Evolutionary conservation across 2,113 vertebrate species (phyloP), one percentile per base, ranked within the genome.

Genomic region (Rhinoderma darwinii): DNA sequence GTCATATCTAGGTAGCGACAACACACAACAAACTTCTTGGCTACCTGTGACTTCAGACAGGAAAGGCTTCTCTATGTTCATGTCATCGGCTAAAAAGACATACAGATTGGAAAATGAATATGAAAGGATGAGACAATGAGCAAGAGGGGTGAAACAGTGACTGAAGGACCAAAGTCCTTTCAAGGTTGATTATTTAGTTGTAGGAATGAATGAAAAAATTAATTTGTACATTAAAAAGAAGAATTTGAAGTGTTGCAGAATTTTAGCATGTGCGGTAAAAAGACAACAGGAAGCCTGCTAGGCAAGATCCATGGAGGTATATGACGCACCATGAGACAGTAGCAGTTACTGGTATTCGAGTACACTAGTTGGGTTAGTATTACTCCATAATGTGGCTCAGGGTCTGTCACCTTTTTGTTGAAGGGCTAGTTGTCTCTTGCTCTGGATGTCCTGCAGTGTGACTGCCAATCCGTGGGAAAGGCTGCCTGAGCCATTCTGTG

Each of bases 321-420:
- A 47, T 5, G 11, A 17, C 22, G 37, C 30, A 43, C n/a, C 0
- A 0, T 66, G 68, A 1, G 37, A 73, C 8, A 37, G 18, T 72
- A 72, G 68, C 22, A 11, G 70, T 37, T 32, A 66, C 61, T 66
- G 61, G n/a, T 20, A 63, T 63, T 30, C 27, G 59, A n/a, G 61
- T 32, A 27, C 61, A 68, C 32, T 68, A 35, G 35, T 37, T 20
- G 12, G 32, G 22, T 70, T 70, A 70, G 32, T 70, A 37, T 27
- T n/a, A 11, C 41, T 47, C n/a, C 15, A 47, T 51, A 30, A 32
- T 20, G 43, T 50, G 54, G 32, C 35, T 41, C 54, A 30, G 54
- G 39, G n/a, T 41, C n/a, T 22, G 90, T 92, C 90, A 99, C 98
- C 97, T 95, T 96, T 98, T 91, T 93, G 94, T 89, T 97, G 96